A percentile compares a stretch with the other conserved stretches of the same genome.
These are phyloP conservation scores for Spodoptera frugiperda DNA, from an alignment of 1,140 invertebrate species.

Conservation along the genomic window DNA sequence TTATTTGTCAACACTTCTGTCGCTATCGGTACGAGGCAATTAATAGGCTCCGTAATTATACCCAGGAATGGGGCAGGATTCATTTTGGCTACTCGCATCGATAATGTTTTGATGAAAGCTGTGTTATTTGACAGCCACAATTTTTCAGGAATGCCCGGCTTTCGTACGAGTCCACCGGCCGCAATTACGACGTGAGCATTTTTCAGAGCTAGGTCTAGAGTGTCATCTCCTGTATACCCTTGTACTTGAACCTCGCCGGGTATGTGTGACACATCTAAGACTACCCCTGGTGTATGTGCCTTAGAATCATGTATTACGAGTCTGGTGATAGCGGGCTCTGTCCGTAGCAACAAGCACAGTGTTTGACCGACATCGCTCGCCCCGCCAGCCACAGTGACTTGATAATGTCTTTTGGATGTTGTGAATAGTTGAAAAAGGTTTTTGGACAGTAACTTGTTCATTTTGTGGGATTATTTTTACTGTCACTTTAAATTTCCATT, in stretches of 20 bases:
- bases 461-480: not conserved
- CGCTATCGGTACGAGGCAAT: slow-evolving; percentile 90
- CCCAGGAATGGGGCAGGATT: slow-evolving; percentile 89
- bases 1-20: slow-evolving; percentile 89
- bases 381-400: slow-evolving; percentile 67
- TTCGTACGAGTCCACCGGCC: slow-evolving; percentile 89
- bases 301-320: slow-evolving; percentile 63
- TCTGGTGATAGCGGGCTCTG: slow-evolving; percentile 61
- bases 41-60: slow-evolving; percentile 90
- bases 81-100: slow-evolving; percentile 84
- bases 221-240: slow-evolving; percentile 60
- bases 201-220: slow-evolving; percentile 65
- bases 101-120: slow-evolving; percentile 89
- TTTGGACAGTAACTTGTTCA: slow-evolving; percentile 28
- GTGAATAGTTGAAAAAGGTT: slow-evolving; percentile 22
- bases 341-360: slow-evolving; percentile 60
- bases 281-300: slow-evolving; percentile 57
- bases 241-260: slow-evolving; percentile 59
- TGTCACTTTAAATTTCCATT: not conserved
- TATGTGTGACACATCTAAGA: slow-evolving; percentile 68
- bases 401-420: slow-evolving; percentile 48
- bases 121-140: slow-evolving; percentile 91
- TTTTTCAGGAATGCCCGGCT: slow-evolving; percentile 87
- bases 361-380: slow-evolving; percentile 69
- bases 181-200: slow-evolving; percentile 88